phyloP scores from a whole-genome alignment of 2,113 vertebrate species.

The Gymnobelideus leadbeateri region DNA sequence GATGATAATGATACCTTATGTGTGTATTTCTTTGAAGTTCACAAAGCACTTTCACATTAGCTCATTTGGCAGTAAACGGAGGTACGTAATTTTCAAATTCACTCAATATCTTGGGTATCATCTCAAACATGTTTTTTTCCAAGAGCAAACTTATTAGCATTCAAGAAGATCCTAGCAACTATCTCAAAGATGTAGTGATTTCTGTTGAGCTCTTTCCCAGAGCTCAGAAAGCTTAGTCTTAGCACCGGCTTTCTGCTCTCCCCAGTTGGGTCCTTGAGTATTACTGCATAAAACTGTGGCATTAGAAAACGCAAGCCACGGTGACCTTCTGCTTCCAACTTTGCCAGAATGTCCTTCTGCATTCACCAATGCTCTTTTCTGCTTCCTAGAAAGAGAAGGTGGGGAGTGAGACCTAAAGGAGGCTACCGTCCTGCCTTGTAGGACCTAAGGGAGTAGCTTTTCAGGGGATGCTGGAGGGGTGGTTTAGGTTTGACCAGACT shows the following conservation, averaged over 20 bases:
- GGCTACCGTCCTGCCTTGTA: neutral
- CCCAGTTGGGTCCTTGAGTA: neutral
- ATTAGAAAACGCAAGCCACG: neutral
- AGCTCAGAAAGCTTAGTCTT: slow-evolving; percentile 1
- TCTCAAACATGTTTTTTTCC: neutral
- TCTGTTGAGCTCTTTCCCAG: neutral
- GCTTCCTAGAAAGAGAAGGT: neutral
- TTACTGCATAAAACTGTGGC: neutral
- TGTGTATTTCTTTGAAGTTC: neutral
- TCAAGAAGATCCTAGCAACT: neutral
- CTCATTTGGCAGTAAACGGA: neutral
- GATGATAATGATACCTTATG: neutral
- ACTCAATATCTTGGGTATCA: neutral
- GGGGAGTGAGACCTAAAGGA: neutral
- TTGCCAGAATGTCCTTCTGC: neutral
- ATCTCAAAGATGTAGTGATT: neutral
- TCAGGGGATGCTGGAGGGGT: neutral
- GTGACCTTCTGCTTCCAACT: neutral
- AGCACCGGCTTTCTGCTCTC: neutral
- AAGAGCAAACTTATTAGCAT: neutral
- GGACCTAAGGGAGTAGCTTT: neutral
- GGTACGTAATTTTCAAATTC: neutral
- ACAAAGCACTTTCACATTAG: neutral
- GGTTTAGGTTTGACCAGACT: neutral
- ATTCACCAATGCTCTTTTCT: neutral